A percentile compares a stretch with the other conserved stretches of the same genome.
Conservation (phyloP, 92 coral and sea anemone genomes). For the Umimayanthus kanabou region DNA sequence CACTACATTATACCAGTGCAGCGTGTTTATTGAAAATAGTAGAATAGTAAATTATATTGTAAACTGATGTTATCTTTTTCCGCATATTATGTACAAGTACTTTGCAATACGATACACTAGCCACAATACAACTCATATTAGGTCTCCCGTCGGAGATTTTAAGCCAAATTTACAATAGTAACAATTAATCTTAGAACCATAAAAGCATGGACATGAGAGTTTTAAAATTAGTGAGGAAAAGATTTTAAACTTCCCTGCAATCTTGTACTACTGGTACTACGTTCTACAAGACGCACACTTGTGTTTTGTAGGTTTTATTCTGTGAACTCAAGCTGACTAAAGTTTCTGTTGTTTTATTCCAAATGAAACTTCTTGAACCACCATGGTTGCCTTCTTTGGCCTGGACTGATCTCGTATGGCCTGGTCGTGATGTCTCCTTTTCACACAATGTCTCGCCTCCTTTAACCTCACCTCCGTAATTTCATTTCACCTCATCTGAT, state of each 20-base stretch:
- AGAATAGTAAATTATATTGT: too few relatives aligned
- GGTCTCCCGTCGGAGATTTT: too few relatives aligned
- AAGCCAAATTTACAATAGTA: too few relatives aligned
- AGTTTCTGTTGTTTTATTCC: constrained; percentile 7
- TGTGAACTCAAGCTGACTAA: not conserved
- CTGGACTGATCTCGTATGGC: not conserved
- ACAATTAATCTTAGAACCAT: too few relatives aligned
- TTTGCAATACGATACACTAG: too few relatives aligned
- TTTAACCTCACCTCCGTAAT: not conserved
- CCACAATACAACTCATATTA: not conserved
- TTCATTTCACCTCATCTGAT: not conserved
- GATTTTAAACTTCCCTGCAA: too few relatives aligned
- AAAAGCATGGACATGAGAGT: too few relatives aligned
- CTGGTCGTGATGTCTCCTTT: not conserved
- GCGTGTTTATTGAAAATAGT: not conserved
- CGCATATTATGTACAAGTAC: too few relatives aligned
- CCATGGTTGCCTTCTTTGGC: too few relatives aligned
- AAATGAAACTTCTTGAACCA: too few relatives aligned
- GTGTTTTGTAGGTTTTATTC: not conserved
- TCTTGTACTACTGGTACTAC: too few relatives aligned
- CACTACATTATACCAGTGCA: not conserved
- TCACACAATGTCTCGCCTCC: not conserved
- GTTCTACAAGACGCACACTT: not conserved
- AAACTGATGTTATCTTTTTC: not conserved
- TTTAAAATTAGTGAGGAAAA: too few relatives aligned